These are phyloP conservation scores for Stegastes partitus DNA, from an alignment of 2,113 vertebrate genomes.

Conservation along the genomic window DNA sequence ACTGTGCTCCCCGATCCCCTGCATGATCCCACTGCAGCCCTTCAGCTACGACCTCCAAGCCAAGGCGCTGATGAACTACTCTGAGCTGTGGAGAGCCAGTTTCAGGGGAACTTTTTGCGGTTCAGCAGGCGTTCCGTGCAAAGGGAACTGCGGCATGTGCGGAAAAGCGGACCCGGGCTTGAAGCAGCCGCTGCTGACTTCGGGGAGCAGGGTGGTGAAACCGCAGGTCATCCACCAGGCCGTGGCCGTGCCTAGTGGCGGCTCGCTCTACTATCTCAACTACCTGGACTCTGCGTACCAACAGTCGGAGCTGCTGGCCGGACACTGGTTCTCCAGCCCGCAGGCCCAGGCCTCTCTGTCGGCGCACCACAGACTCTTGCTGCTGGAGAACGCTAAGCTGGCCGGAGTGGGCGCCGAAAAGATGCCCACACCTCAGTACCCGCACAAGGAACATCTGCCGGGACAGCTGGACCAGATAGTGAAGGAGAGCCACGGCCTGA, in stretches of 20 bases:
- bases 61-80: constrained; percentile 96
- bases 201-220: constrained; percentile 91
- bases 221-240: constrained; percentile 96
- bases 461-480: constrained; percentile 96
- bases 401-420: constrained; percentile 88
- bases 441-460: constrained; percentile 94
- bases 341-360: constrained; percentile 90
- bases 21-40: constrained; percentile 94
- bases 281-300: constrained; percentile 95
- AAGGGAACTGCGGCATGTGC: constrained; percentile 92
- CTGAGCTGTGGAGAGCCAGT: constrained; percentile 95
- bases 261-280: constrained; percentile 96
- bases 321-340: constrained; percentile 91
- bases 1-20: constrained; percentile 93
- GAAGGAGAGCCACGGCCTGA: constrained; percentile 90
- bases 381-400: constrained; percentile 94
- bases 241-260: constrained; percentile 89
- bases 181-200: constrained; percentile 83
- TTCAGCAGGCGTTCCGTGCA: constrained; percentile 89
- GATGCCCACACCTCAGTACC: constrained; percentile 89
- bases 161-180: constrained; percentile 89
- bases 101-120: constrained; percentile 88
- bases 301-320: constrained; percentile 90
- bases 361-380: constrained; percentile 93
- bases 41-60: constrained; percentile 93